These are phyloP conservation scores for Cyprinus carpio DNA, from an alignment of 2,113 vertebrate genomes.

Conservation along the genomic window DNA sequence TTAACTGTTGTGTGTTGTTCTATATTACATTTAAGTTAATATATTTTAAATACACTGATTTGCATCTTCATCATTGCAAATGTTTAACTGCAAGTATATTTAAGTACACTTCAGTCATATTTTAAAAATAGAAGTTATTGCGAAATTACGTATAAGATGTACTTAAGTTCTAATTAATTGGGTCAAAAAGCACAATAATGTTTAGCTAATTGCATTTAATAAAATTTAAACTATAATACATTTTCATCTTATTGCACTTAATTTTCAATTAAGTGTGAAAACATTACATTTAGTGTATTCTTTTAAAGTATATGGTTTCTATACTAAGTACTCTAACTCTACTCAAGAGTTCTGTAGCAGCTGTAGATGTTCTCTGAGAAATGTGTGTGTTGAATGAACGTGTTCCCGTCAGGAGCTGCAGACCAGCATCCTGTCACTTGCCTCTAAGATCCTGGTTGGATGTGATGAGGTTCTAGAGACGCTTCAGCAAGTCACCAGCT, in stretches of 20 bases:
- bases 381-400: constrained; percentile 39
- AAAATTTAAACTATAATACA: not conserved
- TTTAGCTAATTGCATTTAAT: not conserved
- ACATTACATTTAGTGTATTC: not conserved
- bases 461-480: constrained; percentile 98
- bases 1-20: too few species aligned
- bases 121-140: too few species aligned
- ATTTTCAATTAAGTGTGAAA: not conserved
- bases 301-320: not conserved
- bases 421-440: constrained; percentile 90
- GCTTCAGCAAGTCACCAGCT: constrained; percentile 93
- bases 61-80: not conserved
- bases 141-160: too few species aligned
- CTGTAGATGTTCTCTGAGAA: not conserved
- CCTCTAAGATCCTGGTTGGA: constrained; percentile 92
- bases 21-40: too few species aligned
- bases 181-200: too few species aligned
- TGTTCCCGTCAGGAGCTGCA: constrained; percentile 85
- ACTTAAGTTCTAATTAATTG: too few species aligned
- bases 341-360: not conserved
- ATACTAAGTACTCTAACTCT: not conserved
- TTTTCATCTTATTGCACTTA: not conserved
- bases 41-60: too few species aligned
- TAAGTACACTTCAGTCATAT: too few species aligned
- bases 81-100: not conserved